Base-by-base conservation (phyloP, 1,140 invertebrate genomes). In the Colletes gigas region DNA sequence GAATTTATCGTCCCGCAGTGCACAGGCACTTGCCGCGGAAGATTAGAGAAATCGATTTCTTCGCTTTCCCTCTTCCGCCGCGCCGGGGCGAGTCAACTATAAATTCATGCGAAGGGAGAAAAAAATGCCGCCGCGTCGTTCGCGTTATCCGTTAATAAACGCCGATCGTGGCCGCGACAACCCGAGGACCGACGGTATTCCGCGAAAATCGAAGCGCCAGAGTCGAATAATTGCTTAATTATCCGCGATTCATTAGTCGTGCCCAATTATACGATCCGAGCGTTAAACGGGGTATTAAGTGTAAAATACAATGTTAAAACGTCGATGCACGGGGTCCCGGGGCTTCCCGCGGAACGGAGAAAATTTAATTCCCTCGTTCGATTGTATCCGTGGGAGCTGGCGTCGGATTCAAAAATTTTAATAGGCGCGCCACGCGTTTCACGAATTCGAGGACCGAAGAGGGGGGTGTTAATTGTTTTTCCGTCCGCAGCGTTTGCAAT, bases 321-420 rank as follows among this genome's bases (percentile, higher is more conserved):
- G 14, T 10, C 3, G 41, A 4, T 3, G 44, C 60, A 17, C 21
- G 5, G 15, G n/a, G n/a, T n/a, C n/a, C n/a, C n/a, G n/a, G n/a
- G n/a, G 4, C 5, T 14, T 62, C 15, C n/a, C n/a, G n/a, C n/a
- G 30, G 72, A 78, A 39, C 44, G 68, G 15, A 4, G 7, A n/a
- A 78, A 78, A 78, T 72, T 72, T 78, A 14, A 72, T 78, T 78
- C 77, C 47, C 44, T 5, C 47, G 76, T 30, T 66, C 60, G 59
- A 77, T 77, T 47, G 15, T 69, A 60, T 55, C 70, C 70, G 57
- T 30, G 41, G 19, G 4, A 3, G 9, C 9, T 4, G 66, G 2
- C 14, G 50, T 71, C 69, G 12, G 50, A 70, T 70, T 63, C 9
- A 17, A 63, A 71, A 54, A 71, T 71, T 71, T 63, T 63, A 41